Conservation (phyloP, 2,888 invertebrate genomes). For the Pachliopta kotzebuea region DNA sequence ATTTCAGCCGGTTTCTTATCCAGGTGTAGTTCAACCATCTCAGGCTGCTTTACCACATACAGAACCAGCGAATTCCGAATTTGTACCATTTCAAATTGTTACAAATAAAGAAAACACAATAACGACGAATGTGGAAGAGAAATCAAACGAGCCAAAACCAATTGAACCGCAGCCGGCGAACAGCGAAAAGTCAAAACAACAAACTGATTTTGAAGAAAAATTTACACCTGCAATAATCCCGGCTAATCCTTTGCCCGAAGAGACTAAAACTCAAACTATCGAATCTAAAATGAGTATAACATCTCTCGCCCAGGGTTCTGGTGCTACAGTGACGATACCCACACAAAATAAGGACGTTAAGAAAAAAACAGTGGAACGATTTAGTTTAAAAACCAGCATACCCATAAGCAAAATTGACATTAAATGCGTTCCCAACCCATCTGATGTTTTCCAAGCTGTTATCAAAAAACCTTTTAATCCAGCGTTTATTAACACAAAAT, state of each 20-base stretch:
- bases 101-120: conserved; percentile 38
- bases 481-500: conserved; percentile 43
- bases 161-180: conserved; percentile 33
- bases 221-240: conserved; percentile 62
- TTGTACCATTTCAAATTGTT: conserved; percentile 37
- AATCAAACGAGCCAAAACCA: conserved; percentile 36
- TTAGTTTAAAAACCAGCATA: conserved; percentile 73
- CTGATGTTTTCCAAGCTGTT: conserved; percentile 47
- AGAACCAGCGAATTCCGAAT: conserved; percentile 46
- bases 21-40: conserved; percentile 46
- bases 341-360: conserved; percentile 50
- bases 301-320: conserved; percentile 58
- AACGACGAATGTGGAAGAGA: conserved; percentile 35
- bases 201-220: conserved; percentile 67
- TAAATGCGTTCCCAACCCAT: conserved; percentile 59
- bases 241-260: conserved; percentile 43
- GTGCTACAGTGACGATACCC: conserved; percentile 52
- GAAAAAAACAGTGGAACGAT: conserved; percentile 62
- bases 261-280: conserved; percentile 35
- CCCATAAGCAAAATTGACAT: conserved; percentile 74
- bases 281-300: conserved; percentile 63
- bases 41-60: conserved; percentile 41
- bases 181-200: conserved; percentile 36
- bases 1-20: conserved; percentile 66
- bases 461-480: conserved; percentile 46